These are phyloP conservation scores for Noctua janthe DNA, from an alignment of 2,888 invertebrate species.

Conservation along the genomic window DNA sequence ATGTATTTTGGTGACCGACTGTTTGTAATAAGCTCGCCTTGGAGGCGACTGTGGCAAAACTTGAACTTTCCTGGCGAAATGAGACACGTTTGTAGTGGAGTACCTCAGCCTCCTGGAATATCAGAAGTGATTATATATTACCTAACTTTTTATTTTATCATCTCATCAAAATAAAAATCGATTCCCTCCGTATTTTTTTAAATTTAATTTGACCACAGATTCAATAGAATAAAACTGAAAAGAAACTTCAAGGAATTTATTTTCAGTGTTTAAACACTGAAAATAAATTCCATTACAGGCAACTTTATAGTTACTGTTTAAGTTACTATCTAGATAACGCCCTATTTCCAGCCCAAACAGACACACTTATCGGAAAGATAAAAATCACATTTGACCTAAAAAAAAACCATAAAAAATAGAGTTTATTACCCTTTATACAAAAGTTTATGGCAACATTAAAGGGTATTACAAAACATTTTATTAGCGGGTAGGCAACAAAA, in stretches of 20 bases:
- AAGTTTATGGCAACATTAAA: constrained; percentile 59
- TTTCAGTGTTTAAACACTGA: neutral
- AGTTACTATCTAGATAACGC: constrained; percentile 23
- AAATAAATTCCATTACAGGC: neutral
- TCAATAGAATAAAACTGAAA: neutral
- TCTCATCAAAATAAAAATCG: neutral
- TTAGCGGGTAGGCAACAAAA: constrained; percentile 60
- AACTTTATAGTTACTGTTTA: constrained; percentile 33
- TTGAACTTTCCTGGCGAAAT: no score
- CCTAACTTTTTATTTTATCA: no score
- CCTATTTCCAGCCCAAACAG: constrained; percentile 24
- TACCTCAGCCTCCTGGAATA: no score
- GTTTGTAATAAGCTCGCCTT: no score
- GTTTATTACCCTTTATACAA: constrained; percentile 51
- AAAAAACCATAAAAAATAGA: constrained; percentile 52
- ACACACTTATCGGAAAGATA: constrained; percentile 42
- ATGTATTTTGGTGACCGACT: no score
- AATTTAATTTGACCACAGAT: neutral
- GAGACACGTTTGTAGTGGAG: no score
- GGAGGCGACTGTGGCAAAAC: no score
- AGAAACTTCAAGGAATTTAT: neutral
- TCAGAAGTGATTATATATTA: no score
- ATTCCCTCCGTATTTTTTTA: neutral
- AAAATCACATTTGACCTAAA: constrained; percentile 46
- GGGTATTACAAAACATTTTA: constrained; percentile 64